A percentile compares a stretch with the other conserved stretches of the same genome.
phyloP scores from a whole-genome alignment of 2,113 vertebrate species.

The Rana temporaria region DNA sequence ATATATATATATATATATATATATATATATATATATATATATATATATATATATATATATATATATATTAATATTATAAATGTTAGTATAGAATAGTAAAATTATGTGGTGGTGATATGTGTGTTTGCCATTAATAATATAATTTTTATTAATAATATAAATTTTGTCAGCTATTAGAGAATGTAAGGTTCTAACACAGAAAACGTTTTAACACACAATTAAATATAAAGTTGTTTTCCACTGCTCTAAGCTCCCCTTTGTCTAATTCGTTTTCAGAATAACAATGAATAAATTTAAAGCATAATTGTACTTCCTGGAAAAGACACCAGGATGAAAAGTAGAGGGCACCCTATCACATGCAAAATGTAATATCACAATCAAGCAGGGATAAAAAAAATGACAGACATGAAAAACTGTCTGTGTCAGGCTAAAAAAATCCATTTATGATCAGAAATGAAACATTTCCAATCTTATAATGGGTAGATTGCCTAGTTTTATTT shows the following conservation, averaged over 20 bases:
- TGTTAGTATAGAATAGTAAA: too few species aligned
- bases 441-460: constrained; percentile 88
- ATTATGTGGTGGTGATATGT: neutral
- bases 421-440: constrained; percentile 80
- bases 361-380: constrained; percentile 68
- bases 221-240: constrained; percentile 70
- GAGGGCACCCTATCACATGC: constrained; percentile 77
- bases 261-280: constrained; percentile 66
- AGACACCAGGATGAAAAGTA: constrained; percentile 79
- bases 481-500: constrained; percentile 78
- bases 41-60: too few species aligned
- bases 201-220: constrained; percentile 82
- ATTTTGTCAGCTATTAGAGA: too few species aligned
- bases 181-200: constrained; percentile 59
- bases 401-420: constrained; percentile 54
- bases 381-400: constrained; percentile 20
- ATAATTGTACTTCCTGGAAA: constrained; percentile 72
- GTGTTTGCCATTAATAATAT: constrained; percentile 4
- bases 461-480: constrained; percentile 79
- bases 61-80: too few species aligned
- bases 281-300: constrained; percentile 74
- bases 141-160: too few species aligned
- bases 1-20: too few species aligned
- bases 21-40: too few species aligned
- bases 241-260: constrained; percentile 68